Conservation (phyloP, 2,113 vertebrate species). For the Plecotus auritus region DNA sequence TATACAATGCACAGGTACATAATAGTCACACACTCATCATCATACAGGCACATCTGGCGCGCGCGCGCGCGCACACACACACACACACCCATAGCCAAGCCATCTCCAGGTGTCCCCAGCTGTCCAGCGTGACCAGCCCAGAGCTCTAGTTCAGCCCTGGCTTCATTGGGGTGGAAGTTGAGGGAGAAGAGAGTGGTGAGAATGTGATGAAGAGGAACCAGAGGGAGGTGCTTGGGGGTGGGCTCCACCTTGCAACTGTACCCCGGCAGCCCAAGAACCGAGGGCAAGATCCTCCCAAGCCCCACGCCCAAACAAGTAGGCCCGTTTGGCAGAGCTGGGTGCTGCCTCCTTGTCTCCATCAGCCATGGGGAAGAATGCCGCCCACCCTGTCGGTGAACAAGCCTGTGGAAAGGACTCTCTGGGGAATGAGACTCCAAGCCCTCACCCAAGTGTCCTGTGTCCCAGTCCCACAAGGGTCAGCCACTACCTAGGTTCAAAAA, state of each 20-base stretch:
- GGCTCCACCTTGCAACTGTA: neutral
- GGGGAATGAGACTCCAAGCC: neutral
- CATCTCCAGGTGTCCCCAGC: neutral
- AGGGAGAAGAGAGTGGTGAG: rapidly evolving
- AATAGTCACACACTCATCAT: neutral
- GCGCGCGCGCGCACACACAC: rapidly evolving
- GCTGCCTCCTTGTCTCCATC: neutral
- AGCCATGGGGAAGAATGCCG: neutral
- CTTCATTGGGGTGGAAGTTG: neutral
- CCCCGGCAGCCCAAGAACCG: too few species aligned
- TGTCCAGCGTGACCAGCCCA: neutral
- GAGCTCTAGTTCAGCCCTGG: neutral
- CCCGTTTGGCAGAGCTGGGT: neutral
- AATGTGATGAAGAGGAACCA: neutral
- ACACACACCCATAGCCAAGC: rapidly evolving
- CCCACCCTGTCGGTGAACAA: too few species aligned
- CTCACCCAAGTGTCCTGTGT: neutral
- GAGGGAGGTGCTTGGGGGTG: neutral
- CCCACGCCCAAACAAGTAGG: neutral
- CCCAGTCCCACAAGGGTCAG: neutral
- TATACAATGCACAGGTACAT: neutral
- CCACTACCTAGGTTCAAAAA: neutral
- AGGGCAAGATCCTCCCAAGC: neutral
- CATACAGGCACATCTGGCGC: neutral
- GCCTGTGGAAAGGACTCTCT: neutral